Base-by-base conservation (phyloP, 92 coral and sea anemone species). In the Epizoanthus ramosus region DNA sequence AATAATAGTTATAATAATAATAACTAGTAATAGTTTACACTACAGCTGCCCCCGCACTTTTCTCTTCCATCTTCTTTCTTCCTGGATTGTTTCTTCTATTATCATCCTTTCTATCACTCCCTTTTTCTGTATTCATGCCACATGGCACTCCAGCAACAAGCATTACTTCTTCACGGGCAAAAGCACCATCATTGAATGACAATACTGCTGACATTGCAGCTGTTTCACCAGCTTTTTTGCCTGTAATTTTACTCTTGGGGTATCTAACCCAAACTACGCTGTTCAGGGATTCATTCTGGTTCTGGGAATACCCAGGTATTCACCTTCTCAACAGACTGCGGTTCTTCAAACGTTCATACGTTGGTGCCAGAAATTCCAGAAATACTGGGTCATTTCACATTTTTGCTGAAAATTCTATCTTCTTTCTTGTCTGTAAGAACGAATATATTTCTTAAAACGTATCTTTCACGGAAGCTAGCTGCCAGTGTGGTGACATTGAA, bases 151-250 rank as follows among this genome's bases (percentile, higher is more conserved):
- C 19, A 66, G 17, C 71, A 10, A 24, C 47, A 8, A 3, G 15
- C 47, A 66, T 66, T 18, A 31, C 47, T 41, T 66, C 71, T 24
- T 66, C 18, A 41, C 41, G 1, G 17, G 43, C 47, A 1, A 18
- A 18, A 43, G 75, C 75, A 43, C 58, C 75, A 71, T 18, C 57
- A 45, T 71, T 71, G 75, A 71, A 71, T 2, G 45, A 31, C 57
- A 71, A 19, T 54, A 16, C 8, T 41, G 57, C 58, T 41, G 75
- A 71, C 57, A 24, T n/a, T 12, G 75, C 75, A 4, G 57, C 75
- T 17, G 13, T 71, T 28, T 71, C 75, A 17, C 5, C 71, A 41
- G 47, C 35, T 4, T 3, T 19, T n/a, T 25, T 24, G 35, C 28
- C 19, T 66, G 5, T 23, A 39, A 6, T 18, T 23, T 39, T 66